A percentile compares a stretch with the other conserved stretches of the same genome.
These are phyloP conservation scores for Lasioglossum lativentre DNA, from an alignment of 2,888 invertebrate species.

Conservation along the genomic window DNA sequence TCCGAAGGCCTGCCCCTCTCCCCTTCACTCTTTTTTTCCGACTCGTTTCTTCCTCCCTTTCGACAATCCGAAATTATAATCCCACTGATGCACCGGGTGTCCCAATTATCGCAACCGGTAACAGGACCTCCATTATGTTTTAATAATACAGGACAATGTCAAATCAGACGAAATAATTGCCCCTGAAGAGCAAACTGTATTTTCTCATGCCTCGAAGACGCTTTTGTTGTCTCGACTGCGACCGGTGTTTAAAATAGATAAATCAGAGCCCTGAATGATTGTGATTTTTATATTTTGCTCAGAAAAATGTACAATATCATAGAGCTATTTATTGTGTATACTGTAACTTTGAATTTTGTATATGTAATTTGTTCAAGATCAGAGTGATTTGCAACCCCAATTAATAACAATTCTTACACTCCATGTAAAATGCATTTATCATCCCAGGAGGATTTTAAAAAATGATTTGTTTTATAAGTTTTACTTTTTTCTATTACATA, in stretches of 20 bases:
- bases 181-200: neutral
- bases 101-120: neutral
- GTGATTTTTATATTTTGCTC: neutral
- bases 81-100: neutral
- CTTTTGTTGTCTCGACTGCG: neutral
- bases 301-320: neutral
- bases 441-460: neutral
- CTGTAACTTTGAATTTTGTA: too few species aligned
- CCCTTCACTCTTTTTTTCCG: neutral
- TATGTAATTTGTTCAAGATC: neutral
- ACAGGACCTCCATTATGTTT: neutral
- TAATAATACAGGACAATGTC: neutral
- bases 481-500: neutral
- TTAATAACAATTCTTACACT: neutral
- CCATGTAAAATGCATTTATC: neutral
- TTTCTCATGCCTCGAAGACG: neutral
- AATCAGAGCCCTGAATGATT: neutral
- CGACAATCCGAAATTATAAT: constrained; percentile 38
- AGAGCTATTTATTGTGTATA: too few species aligned
- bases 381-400: neutral
- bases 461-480: too few species aligned
- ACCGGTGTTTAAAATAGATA: neutral
- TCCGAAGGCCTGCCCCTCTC: constrained; percentile 3
- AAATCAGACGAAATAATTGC: neutral
- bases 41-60: neutral